Percentiles rank a stretch among this genome's conserved stretches.
These are phyloP conservation scores for Acanthurus leucopareius DNA, from an alignment of 2,797 vertebrate genomes.

Conservation along the genomic window DNA sequence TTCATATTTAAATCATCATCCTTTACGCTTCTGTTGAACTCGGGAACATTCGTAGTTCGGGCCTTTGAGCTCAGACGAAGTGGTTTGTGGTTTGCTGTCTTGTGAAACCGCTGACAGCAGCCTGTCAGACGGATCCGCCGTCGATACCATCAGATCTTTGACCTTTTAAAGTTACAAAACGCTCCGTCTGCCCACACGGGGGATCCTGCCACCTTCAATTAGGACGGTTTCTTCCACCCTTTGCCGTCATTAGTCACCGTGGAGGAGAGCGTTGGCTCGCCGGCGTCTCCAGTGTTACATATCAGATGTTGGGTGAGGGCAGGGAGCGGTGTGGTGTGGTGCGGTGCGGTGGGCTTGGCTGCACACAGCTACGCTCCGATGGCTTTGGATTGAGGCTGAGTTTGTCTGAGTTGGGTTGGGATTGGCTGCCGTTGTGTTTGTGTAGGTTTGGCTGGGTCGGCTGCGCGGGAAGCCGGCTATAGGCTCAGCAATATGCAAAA, in stretches of 20 bases:
- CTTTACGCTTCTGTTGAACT: conserved; percentile 18
- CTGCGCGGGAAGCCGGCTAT: conserved; percentile 50
- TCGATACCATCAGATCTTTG: conserved; percentile 46
- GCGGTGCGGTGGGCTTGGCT: conserved; percentile 67
- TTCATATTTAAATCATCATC: conserved; percentile 32
- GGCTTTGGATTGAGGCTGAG: conserved; percentile 71
- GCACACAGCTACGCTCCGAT: conserved; percentile 61
- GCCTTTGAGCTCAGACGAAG: not conserved
- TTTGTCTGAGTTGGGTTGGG: conserved; percentile 62
- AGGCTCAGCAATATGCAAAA: conserved; percentile 36
- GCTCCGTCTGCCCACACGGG: conserved; percentile 48
- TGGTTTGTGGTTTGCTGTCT: conserved; percentile 34
- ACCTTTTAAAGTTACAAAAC: conserved; percentile 41
- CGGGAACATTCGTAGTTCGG: conserved; percentile 38
- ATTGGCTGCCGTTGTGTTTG: conserved; percentile 79
- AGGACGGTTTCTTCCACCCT: conserved; percentile 59
- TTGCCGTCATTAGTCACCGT: conserved; percentile 26
- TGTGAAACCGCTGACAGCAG: conserved; percentile 27
- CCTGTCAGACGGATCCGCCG: conserved; percentile 56
- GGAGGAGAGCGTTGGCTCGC: conserved; percentile 43
- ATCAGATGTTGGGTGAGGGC: conserved; percentile 63
- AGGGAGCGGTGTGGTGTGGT: conserved; percentile 60
- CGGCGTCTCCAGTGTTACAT: conserved; percentile 63
- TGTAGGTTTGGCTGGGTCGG: conserved; percentile 69
- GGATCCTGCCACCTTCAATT: conserved; percentile 59